Conservation (phyloP, 2,797 vertebrate genomes). For the Gadopsis marmoratus region DNA sequence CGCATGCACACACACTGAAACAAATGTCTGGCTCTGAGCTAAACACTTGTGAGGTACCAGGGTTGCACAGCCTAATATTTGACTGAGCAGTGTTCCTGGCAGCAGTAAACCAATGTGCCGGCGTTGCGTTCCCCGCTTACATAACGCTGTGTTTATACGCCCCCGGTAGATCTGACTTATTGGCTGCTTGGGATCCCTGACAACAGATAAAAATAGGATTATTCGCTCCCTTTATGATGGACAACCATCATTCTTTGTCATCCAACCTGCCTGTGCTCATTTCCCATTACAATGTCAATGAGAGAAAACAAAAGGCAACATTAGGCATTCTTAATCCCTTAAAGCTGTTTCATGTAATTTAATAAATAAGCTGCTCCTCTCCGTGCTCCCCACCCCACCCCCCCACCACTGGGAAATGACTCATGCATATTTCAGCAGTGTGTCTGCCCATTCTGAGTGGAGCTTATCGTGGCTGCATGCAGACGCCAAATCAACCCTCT, state of each 20-base stretch:
- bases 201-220: conserved; percentile 70
- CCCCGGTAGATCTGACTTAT: conserved; percentile 58
- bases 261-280: conserved; percentile 49
- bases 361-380: conserved; percentile 75
- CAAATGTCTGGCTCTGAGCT: conserved; percentile 43
- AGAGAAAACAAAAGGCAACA: conserved; percentile 74
- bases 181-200: conserved; percentile 61
- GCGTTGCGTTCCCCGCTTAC: conserved; percentile 48
- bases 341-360: conserved; percentile 78
- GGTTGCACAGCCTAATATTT: conserved; percentile 64
- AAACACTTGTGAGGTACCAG: conserved; percentile 44
- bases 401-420: conserved; percentile 72
- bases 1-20: conserved; percentile 11
- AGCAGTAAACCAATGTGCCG: conserved; percentile 46
- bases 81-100: conserved; percentile 43
- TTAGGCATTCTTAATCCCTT: conserved; percentile 76
- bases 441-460: conserved; percentile 74
- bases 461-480: conserved; percentile 78
- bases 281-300: conserved; percentile 53
- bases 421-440: conserved; percentile 84
- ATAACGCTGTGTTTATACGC: conserved; percentile 58
- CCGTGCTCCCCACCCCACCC: conserved; percentile 31
- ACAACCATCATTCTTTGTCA: conserved; percentile 53
- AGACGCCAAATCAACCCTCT: conserved; percentile 71
- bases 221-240: conserved; percentile 48